phyloP scores from a whole-genome alignment of 2,888 invertebrate species.

The Caenorhabditis wallacei region DNA sequence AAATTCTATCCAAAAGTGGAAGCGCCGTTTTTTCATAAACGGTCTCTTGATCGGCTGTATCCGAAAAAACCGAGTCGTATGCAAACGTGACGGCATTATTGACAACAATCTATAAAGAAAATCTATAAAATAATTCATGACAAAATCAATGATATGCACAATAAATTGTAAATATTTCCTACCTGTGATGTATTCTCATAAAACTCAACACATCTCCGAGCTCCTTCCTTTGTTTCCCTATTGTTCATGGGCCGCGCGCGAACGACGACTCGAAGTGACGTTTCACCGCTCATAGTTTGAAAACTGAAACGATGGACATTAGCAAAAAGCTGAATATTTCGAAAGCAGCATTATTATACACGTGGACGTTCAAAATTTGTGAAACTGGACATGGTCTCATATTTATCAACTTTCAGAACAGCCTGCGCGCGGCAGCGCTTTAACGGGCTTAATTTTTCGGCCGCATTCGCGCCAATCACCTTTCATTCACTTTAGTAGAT shows the following conservation, averaged over 20 bases:
- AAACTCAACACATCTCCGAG: slow-evolving; percentile 55
- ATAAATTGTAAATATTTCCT: no score
- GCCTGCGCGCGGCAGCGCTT: no score
- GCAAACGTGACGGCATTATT: slow-evolving; percentile 87
- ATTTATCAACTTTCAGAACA: no score
- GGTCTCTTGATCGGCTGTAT: slow-evolving; percentile 90
- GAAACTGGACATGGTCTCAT: no score
- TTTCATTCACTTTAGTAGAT: no score
- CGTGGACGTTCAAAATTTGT: no score
- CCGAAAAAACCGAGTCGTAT: slow-evolving; percentile 94
- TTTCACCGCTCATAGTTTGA: slow-evolving; percentile 40
- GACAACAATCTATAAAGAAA: slow-evolving; percentile 43
- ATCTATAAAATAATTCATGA: neutral
- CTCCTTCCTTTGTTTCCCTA: slow-evolving; percentile 61
- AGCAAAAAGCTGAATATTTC: no score
- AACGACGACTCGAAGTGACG: slow-evolving; percentile 60
- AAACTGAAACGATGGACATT: no score
- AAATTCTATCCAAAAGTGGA: slow-evolving; percentile 63
- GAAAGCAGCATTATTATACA: no score
- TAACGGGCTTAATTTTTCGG: no score
- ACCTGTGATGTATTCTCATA: slow-evolving; percentile 57
- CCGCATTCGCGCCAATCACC: no score
- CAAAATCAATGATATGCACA: neutral
- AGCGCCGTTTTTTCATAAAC: slow-evolving; percentile 87
- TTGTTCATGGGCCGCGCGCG: slow-evolving; percentile 65